Base-by-base conservation (phyloP, 2,113 vertebrate genomes). In the Onychorhynchus coronatus region DNA sequence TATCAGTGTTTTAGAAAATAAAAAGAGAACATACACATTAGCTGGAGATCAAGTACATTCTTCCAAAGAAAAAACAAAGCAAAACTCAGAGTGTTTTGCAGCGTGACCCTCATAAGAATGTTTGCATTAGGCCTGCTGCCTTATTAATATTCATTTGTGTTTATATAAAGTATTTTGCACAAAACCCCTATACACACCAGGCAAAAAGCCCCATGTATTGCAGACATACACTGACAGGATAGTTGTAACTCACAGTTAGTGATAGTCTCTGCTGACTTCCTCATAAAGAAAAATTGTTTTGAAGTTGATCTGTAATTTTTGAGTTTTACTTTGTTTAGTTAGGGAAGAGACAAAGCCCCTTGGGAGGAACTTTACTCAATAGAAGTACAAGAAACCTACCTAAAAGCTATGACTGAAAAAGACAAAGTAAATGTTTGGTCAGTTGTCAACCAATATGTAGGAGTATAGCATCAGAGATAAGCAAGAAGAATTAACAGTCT, bases 251-350 rank as follows among this genome's bases (percentile, higher is more conserved):
- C 41, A 3, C 39, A 88, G 55, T 56, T 67, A 68, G 61, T 15
- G 39, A 53, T 35, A 37, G 56, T 81, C 88, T 87, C 92, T 81
- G 76, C 73, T 92, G 91, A 62, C 19, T 81, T 85, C n/a, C 52
- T 88, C 53, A 63, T 35, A 37, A 41, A 76, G 41, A 84, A 86
- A 53, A 30, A 19, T 7, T 42, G 39, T 56, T 71, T 63, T 93
- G 11, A 92, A 89, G 80, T 37, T 82, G n/a, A 87, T 89, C 61
- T 75, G 56, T 65, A 91, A 81, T 94, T 96, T 91, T 56, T 58
- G 62, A 95, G 39, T 77, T 93, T 95, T 90, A n/a, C 55, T 90
- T 47, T 72, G 42, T 75, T 94, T 92, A 71, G 41, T 93, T 90
- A 79, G 24, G 66, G 52, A 93, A 85, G 66, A 90, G 81, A 61